Evolutionary conservation across 2,888 invertebrate genomes (phyloP).

Genomic region (Nematopogon swammerdamellus): DNA sequence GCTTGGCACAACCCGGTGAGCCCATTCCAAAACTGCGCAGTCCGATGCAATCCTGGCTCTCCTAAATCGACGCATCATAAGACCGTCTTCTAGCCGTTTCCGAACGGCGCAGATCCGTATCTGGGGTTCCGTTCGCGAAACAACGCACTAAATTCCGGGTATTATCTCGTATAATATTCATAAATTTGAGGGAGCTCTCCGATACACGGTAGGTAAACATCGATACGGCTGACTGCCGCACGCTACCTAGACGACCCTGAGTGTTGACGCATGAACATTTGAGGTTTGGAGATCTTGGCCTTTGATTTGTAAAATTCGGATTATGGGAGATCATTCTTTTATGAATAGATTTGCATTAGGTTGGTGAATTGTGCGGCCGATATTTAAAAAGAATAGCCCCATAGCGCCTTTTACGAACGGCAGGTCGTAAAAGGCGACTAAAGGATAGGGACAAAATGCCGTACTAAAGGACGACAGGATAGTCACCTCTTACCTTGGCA

Average conservation of each 20-base stretch:
- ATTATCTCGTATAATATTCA: conserved; percentile 14
- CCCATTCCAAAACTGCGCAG: background rate
- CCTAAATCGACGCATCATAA: background rate
- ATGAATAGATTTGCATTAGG: no score
- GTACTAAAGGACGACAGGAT: no score
- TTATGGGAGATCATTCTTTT: no score
- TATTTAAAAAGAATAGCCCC: no score
- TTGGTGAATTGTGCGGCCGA: no score
- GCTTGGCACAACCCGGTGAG: background rate
- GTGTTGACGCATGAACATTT: background rate
- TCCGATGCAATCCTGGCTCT: background rate
- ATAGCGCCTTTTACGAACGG: no score
- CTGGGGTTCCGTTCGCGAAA: conserved; percentile 6
- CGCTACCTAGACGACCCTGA: conserved; percentile 27
- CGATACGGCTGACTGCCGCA: conserved; percentile 23
- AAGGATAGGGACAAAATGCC: no score
- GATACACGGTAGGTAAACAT: conserved; percentile 1
- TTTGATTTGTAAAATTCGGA: no score
- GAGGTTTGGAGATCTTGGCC: no score
- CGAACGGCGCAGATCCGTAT: conserved; percentile 3
- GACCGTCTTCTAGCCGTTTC: conserved; percentile 1
- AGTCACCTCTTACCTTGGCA: no score
- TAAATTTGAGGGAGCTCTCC: conserved; percentile 10
- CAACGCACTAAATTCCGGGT: conserved; percentile 4
- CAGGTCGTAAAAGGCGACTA: no score